phyloP scores from a whole-genome alignment of 2,888 invertebrate species.

The Rhingia rostrata region DNA sequence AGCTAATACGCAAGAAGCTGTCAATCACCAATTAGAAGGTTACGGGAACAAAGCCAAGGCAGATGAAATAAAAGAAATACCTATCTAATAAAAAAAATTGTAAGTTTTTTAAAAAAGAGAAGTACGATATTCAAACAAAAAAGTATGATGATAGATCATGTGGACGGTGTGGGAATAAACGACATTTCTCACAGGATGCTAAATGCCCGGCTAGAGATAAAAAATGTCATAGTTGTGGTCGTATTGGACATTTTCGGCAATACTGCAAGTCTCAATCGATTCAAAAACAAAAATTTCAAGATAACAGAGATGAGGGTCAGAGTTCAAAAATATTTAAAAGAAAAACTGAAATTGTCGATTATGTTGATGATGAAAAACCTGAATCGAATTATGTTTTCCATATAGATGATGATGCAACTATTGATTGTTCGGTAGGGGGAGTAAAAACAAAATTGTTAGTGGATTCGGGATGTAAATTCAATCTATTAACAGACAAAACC shows the following conservation, averaged over 20 bases:
- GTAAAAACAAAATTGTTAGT: conserved; percentile 8
- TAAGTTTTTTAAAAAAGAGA: neutral
- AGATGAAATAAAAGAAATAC: conserved; percentile 15
- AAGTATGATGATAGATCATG: conserved; percentile 7
- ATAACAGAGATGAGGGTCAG: neutral
- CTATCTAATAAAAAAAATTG: neutral
- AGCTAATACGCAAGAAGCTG: conserved; percentile 23
- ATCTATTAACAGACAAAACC: conserved; percentile 4
- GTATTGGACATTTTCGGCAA: conserved; percentile 18
- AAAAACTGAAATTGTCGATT: neutral
- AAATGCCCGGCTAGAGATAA: conserved; percentile 28
- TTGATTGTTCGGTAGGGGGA: neutral
- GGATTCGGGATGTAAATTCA: conserved; percentile 11
- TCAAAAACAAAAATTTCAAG: conserved; percentile 4
- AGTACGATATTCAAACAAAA: neutral
- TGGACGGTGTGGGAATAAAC: conserved; percentile 9
- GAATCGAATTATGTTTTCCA: conserved; percentile 4
- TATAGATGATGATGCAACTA: conserved; percentile 5
- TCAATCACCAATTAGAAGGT: conserved; percentile 19
- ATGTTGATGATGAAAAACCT: conserved; percentile 59
- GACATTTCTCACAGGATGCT: conserved; percentile 17
- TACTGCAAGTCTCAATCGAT: conserved; percentile 11
- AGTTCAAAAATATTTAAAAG: neutral
- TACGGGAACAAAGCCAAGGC: conserved; percentile 5
- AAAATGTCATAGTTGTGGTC: conserved; percentile 26